Conservation (phyloP, 2,113 vertebrate species). For the Petrocephalus microphthalmus region DNA sequence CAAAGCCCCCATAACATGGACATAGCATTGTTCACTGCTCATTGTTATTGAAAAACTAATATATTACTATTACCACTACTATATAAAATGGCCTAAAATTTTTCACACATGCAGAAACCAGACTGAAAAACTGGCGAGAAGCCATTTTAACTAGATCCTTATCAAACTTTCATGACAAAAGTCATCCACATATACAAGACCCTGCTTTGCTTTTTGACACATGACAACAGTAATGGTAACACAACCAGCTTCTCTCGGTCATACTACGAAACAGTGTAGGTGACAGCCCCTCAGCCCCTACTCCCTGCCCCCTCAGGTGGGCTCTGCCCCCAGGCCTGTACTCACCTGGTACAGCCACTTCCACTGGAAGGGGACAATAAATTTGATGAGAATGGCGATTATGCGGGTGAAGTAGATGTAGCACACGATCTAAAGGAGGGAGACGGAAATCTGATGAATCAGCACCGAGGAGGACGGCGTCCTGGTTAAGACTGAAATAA, state of each 20-base stretch:
- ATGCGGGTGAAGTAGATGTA: conserved; percentile 85
- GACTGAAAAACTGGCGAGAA: not conserved
- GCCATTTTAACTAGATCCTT: not conserved
- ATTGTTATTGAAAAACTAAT: not conserved
- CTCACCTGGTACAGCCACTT: conserved; percentile 82
- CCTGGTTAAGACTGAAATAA: not conserved
- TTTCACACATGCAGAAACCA: not conserved
- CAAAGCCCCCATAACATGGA: not conserved
- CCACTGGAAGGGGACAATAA: conserved; percentile 81
- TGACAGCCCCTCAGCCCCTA: not conserved
- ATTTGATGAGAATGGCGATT: conserved; percentile 78
- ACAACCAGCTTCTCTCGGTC: not conserved
- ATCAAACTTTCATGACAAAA: not conserved
- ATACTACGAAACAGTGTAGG: not conserved
- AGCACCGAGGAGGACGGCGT: not conserved
- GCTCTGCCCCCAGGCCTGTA: not conserved
- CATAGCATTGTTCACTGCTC: not conserved
- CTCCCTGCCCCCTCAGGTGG: not conserved
- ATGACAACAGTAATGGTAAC: not conserved
- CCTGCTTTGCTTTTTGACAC: not conserved
- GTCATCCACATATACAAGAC: not conserved
- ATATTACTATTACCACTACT: too few relatives aligned
- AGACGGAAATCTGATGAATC: not conserved
- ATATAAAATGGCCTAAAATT: not conserved
- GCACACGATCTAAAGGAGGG: conserved; percentile 69